phyloP scores from a whole-genome alignment of 2,797 vertebrate species.

The Crotalus adamanteus region DNA sequence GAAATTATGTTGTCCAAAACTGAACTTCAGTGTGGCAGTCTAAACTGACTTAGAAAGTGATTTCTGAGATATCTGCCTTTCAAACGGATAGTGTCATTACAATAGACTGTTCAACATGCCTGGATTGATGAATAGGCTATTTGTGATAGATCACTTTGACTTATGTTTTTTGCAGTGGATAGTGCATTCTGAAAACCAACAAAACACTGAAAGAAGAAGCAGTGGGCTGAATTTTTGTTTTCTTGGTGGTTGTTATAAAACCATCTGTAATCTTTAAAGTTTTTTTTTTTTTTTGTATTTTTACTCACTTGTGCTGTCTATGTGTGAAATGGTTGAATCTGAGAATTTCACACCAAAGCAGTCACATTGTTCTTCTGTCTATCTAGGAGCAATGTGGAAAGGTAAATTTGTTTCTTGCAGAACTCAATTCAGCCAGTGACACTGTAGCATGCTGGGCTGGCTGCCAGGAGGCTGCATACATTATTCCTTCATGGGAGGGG shows the following conservation, averaged over 20 bases:
- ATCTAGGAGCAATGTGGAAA: background rate
- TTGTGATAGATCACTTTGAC: constrained; percentile 49
- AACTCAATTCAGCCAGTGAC: background rate
- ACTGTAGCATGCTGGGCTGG: background rate
- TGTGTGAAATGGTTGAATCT: background rate
- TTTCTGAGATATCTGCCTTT: background rate
- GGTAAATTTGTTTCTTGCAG: background rate
- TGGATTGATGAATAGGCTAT: constrained; percentile 35
- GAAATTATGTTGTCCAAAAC: background rate
- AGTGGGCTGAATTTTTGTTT: constrained; percentile 58
- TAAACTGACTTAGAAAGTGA: background rate
- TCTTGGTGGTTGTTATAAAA: constrained; percentile 60
- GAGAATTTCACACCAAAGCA: background rate
- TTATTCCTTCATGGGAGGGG: constrained; percentile 21
- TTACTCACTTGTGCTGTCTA: background rate
- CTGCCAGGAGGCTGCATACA: constrained; percentile 3
- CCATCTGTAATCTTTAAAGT: constrained; percentile 61
- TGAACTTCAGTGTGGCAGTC: background rate
- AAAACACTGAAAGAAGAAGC: constrained; percentile 59
- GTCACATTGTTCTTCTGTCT: background rate
- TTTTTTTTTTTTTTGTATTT: background rate
- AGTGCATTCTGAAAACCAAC: constrained; percentile 66
- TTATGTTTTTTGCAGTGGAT: constrained; percentile 11
- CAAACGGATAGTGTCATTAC: constrained; percentile 13
- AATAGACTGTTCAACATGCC: constrained; percentile 10